These are phyloP conservation scores for Cricetomys ansorgei DNA, from an alignment of 2,113 vertebrate species.

Conservation along the genomic window DNA sequence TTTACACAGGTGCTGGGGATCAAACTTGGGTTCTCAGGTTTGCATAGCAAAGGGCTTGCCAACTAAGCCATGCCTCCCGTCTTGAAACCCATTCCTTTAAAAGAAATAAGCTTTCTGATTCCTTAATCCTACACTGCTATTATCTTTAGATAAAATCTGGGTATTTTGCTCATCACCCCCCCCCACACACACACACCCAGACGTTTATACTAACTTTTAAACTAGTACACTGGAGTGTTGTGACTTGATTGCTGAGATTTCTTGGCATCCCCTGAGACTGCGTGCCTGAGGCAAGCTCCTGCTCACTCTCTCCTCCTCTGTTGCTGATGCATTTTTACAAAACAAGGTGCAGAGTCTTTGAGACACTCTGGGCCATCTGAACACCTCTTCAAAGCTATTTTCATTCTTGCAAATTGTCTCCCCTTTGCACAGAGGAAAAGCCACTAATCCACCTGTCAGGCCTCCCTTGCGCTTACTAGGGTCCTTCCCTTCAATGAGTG, in stretches of 20 bases:
- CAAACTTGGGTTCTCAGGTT: not conserved
- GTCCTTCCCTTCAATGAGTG: not conserved
- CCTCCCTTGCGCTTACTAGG: not conserved
- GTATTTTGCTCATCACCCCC: not conserved
- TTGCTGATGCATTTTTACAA: not conserved
- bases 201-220: not conserved
- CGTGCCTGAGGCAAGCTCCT: not conserved
- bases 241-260: not conserved
- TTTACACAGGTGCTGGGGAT: not conserved
- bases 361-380: not conserved
- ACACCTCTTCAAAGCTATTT: not conserved
- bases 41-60: not conserved
- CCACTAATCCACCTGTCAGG: not conserved
- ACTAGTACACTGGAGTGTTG: not conserved
- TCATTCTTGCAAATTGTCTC: not conserved
- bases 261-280: not conserved
- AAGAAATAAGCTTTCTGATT: not conserved
- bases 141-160: conserved; percentile 17
- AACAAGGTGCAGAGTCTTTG: not conserved
- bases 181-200: too few species aligned
- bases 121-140: not conserved
- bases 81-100: not conserved
- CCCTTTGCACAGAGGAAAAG: not conserved
- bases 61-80: not conserved
- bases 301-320: not conserved